A percentile compares a stretch with the other conserved stretches of the same genome.
phyloP scores from a whole-genome alignment of 2,888 invertebrate species.

The Dryomyza anilis region DNA sequence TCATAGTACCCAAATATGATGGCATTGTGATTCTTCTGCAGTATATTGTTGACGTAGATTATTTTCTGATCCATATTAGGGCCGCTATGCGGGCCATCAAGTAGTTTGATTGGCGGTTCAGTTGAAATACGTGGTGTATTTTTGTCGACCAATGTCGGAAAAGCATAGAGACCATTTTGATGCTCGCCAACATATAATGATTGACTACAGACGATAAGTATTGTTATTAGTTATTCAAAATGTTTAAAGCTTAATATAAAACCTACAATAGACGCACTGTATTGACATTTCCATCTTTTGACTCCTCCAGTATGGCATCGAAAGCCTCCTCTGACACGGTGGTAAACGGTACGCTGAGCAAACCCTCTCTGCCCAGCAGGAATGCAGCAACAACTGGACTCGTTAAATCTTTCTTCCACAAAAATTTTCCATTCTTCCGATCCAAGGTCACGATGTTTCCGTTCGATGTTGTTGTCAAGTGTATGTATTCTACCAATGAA shows the following conservation, averaged over 20 bases:
- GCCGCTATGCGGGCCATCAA: constrained; percentile 72
- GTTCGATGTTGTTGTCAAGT: constrained; percentile 88
- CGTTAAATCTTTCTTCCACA: constrained; percentile 86
- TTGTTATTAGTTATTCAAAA: neutral
- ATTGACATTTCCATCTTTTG: constrained; percentile 67
- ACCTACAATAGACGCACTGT: constrained; percentile 69
- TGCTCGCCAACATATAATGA: constrained; percentile 93
- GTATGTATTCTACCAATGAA: constrained; percentile 72
- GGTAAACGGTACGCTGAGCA: constrained; percentile 85
- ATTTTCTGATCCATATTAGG: constrained; percentile 53
- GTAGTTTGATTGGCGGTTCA: constrained; percentile 72
- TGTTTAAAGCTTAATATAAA: neutral
- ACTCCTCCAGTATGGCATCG: constrained; percentile 70
- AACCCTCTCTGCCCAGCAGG: constrained; percentile 74
- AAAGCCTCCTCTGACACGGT: constrained; percentile 88
- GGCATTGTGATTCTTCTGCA: constrained; percentile 52
- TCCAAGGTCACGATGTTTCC: constrained; percentile 87
- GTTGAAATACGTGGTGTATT: constrained; percentile 81
- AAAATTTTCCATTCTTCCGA: constrained; percentile 75
- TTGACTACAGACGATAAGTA: constrained; percentile 65
- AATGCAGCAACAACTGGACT: constrained; percentile 93
- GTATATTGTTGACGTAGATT: constrained; percentile 63
- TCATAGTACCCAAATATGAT: constrained; percentile 71
- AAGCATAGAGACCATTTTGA: constrained; percentile 83
- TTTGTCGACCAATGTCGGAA: constrained; percentile 91